Conservation (phyloP, 2,888 invertebrate species). For the Scotopteryx bipunctaria region DNA sequence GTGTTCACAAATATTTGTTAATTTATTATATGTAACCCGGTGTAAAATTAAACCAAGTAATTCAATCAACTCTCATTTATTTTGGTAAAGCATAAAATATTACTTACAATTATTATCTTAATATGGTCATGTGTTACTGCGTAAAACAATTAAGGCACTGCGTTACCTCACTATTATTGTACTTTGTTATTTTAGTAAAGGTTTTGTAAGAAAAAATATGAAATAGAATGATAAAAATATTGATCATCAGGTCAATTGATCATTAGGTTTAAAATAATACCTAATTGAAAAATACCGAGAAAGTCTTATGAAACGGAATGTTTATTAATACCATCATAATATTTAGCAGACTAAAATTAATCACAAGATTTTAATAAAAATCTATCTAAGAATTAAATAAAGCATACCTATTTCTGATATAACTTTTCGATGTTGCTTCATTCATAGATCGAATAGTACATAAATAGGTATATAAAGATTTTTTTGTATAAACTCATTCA, state of each 20-base stretch:
- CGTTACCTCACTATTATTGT: conserved; percentile 29
- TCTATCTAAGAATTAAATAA: background rate
- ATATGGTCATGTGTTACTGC: conserved; percentile 47
- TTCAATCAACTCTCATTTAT: conserved; percentile 48
- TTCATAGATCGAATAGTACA: background rate
- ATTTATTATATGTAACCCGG: too few relatives aligned
- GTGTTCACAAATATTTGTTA: too few relatives aligned
- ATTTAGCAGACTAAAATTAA: conserved; percentile 10
- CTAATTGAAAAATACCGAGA: conserved; percentile 14
- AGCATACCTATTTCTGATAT: conserved; percentile 2
- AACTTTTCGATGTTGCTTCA: conserved; percentile 17
- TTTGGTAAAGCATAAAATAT: conserved; percentile 55
- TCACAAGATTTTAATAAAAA: conserved; percentile 19
- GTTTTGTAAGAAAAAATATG: conserved; percentile 6
- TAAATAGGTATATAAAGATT: background rate
- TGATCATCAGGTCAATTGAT: conserved; percentile 33
- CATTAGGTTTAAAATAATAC: background rate
- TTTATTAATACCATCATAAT: background rate
- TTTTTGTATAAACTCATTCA: background rate
- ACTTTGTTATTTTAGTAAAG: conserved; percentile 21
- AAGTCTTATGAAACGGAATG: conserved; percentile 28
- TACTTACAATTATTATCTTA: conserved; percentile 41
- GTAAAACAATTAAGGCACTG: conserved; percentile 41
- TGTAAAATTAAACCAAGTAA: conserved; percentile 19
- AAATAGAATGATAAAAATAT: conserved; percentile 65